Evolutionary conservation across 2,888 invertebrate species (phyloP).

Genomic region (Elmis aenea): DNA sequence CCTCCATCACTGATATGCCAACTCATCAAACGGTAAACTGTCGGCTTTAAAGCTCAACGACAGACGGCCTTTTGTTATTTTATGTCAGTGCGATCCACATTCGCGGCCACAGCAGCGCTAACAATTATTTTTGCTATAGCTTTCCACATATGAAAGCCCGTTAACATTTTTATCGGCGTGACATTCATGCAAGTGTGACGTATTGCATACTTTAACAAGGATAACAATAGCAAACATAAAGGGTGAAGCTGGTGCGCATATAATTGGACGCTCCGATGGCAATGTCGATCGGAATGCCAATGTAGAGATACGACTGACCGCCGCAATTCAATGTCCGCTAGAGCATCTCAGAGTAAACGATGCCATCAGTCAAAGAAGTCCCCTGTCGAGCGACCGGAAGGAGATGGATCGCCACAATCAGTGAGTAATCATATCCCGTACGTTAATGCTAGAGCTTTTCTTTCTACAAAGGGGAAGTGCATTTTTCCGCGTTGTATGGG

Average conservation of each 20-base stretch:
- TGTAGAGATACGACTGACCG: slow-evolving; percentile 19
- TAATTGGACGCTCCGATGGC: slow-evolving; percentile 1
- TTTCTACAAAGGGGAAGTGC: slow-evolving; percentile 12
- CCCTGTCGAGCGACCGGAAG: slow-evolving; percentile 17
- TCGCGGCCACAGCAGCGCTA: slow-evolving; percentile 16
- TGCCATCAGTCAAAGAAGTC: slow-evolving; percentile 21
- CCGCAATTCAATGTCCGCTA: slow-evolving; percentile 19
- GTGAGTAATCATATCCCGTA: slow-evolving; percentile 26
- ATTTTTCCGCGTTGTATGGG: no score
- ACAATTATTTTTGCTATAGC: slow-evolving; percentile 27
- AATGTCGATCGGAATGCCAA: slow-evolving; percentile 12
- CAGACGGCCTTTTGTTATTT: slow-evolving; percentile 23
- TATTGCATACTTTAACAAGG: not conserved
- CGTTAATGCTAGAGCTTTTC: slow-evolving; percentile 23
- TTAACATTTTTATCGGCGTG: not conserved
- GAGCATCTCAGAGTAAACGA: slow-evolving; percentile 22
- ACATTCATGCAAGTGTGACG: not conserved
- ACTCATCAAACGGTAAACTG: slow-evolving; percentile 27
- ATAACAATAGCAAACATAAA: not conserved
- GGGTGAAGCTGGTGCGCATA: no score
- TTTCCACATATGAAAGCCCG: not conserved
- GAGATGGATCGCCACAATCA: slow-evolving; percentile 24
- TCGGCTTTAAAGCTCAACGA: slow-evolving; percentile 16
- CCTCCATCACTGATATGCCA: slow-evolving; percentile 25
- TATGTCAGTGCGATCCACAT: slow-evolving; percentile 24